Percentiles rank a stretch among this genome's conserved stretches.
Evolutionary conservation across 2,797 vertebrate species (phyloP).

Genomic region (Rhincodon typus): DNA sequence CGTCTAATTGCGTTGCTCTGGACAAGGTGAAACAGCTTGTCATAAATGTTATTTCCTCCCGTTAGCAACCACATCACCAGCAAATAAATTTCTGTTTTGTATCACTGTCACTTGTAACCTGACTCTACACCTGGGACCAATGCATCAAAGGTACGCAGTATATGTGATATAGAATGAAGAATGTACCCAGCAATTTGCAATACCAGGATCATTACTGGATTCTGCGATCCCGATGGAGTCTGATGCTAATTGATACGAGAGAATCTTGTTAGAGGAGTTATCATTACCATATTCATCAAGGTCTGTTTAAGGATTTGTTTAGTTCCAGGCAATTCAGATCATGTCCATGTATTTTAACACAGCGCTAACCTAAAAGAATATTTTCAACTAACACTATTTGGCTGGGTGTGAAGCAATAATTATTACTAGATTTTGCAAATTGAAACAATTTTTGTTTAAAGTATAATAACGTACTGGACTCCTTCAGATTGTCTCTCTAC

Average conservation of each 20-base stretch:
- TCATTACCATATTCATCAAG: slow-evolving; percentile 32
- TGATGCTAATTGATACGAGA: not conserved
- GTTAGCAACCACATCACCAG: not conserved
- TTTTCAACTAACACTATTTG: not conserved
- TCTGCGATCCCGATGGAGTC: not conserved
- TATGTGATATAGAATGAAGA: not conserved
- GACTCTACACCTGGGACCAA: not conserved
- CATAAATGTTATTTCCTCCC: not conserved
- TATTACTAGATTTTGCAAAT: not conserved
- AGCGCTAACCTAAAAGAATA: not conserved
- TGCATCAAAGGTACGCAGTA: not conserved
- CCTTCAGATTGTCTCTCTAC: not conserved
- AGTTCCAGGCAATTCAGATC: not conserved
- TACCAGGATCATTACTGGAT: not conserved
- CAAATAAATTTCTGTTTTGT: not conserved
- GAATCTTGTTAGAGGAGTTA: not conserved
- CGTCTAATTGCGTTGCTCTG: not conserved
- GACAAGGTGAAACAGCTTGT: slow-evolving; percentile 23
- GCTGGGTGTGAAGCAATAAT: not conserved
- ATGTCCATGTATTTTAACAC: not conserved
- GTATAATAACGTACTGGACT: not conserved
- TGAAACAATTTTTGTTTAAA: not conserved
- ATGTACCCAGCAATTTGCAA: not conserved
- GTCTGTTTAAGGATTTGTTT: not conserved
- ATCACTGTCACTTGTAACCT: not conserved